phyloP scores from a whole-genome alignment of 2,113 vertebrate genomes.

The Solea solea region DNA sequence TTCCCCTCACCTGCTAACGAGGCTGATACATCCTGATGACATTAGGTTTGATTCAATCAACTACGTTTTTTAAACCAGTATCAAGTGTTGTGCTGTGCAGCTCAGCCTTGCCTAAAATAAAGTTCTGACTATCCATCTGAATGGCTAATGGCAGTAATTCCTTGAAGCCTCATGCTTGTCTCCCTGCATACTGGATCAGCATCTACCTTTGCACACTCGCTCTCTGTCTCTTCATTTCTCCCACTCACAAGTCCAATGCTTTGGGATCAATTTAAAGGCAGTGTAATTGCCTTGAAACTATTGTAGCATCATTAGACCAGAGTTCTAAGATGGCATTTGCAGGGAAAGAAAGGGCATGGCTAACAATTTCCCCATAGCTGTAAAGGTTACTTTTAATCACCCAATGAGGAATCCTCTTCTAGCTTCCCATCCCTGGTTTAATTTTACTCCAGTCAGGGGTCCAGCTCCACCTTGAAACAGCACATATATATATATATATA shows the following conservation, averaged over 20 bases:
- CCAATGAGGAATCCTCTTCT: slow-evolving; percentile 75
- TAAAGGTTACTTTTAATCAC: slow-evolving; percentile 89
- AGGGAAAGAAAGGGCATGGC: slow-evolving; percentile 83
- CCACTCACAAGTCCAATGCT: slow-evolving; percentile 64
- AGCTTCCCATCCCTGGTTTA: slow-evolving; percentile 46
- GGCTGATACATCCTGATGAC: not conserved
- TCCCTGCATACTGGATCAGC: slow-evolving; percentile 48
- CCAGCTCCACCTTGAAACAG: slow-evolving; percentile 37
- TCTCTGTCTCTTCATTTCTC: slow-evolving; percentile 35
- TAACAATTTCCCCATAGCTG: slow-evolving; percentile 81
- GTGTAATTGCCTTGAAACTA: slow-evolving; percentile 84
- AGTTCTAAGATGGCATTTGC: slow-evolving; percentile 83
- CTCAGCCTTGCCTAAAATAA: slow-evolving; percentile 7
- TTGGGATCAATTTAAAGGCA: slow-evolving; percentile 81
- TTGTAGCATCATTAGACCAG: slow-evolving; percentile 82
- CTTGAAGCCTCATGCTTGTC: slow-evolving; percentile 12
- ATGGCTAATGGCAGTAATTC: slow-evolving; percentile 52
- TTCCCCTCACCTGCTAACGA: slow-evolving; percentile 27
- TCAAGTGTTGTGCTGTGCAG: not conserved
- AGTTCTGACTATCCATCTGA: slow-evolving; percentile 10
- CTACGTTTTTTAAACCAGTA: not conserved
- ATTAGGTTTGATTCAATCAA: not conserved
- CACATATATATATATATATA: too few relatives aligned
- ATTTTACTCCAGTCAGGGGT: slow-evolving; percentile 55
- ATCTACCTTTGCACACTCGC: slow-evolving; percentile 36